Percentiles rank a stretch among this genome's conserved stretches.
Conservation (phyloP, 2,113 vertebrate genomes). For the Diadophis punctatus region DNA sequence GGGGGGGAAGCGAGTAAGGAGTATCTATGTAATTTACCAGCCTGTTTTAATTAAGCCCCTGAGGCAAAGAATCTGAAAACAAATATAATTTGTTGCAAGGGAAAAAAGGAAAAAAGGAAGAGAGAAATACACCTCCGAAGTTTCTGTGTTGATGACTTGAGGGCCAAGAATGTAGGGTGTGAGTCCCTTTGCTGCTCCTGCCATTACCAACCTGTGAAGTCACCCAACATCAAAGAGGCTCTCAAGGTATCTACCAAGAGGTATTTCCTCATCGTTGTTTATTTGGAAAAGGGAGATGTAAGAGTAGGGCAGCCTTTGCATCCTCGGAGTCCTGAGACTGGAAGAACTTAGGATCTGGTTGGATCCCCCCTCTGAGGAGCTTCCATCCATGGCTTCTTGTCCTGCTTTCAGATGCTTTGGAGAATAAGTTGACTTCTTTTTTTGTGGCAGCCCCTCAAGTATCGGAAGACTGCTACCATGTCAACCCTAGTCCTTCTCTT, state of each 20-base stretch:
- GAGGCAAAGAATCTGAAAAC: constrained; percentile 42
- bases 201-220: constrained; percentile 46
- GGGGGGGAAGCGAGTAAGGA: constrained; percentile 24
- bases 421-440: no score
- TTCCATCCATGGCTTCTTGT: neutral
- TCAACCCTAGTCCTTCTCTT: neutral
- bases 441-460: neutral
- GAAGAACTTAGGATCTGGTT: constrained; percentile 17
- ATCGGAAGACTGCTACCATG: neutral
- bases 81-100: neutral
- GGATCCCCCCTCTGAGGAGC: no score
- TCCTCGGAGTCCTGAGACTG: constrained; percentile 20
- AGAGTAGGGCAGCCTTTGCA: constrained; percentile 45
- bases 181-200: constrained; percentile 21
- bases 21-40: constrained; percentile 49
- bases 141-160: neutral
- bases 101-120: no score
- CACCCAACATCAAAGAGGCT: constrained; percentile 45
- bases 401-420: neutral
- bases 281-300: constrained; percentile 39
- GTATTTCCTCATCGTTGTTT: constrained; percentile 32
- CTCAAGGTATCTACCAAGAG: constrained; percentile 32
- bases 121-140: neutral
- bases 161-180: constrained; percentile 48
- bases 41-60: constrained; percentile 54